phyloP scores from a whole-genome alignment of 2,888 invertebrate species.

The Autographa gamma region DNA sequence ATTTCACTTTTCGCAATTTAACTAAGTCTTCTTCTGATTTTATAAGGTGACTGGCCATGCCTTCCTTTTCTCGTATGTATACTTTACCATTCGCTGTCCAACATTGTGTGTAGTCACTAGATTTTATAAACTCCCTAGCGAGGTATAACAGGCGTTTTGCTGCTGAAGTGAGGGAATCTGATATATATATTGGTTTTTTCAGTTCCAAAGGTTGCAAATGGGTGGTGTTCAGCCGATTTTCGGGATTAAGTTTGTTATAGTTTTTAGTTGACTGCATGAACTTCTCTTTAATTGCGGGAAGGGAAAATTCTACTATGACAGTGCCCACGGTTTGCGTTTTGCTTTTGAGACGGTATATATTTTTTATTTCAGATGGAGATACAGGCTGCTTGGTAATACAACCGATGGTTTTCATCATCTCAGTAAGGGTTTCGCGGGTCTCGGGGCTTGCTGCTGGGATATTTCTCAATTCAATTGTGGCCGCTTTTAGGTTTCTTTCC shows the following conservation, averaged over 20 bases:
- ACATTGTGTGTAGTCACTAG: background rate
- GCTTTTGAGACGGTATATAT: background rate
- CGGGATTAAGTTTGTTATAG: conserved; percentile 9
- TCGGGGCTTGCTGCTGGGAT: background rate
- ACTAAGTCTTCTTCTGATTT: conserved; percentile 12
- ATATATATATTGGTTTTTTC: conserved; percentile 2
- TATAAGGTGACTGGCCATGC: conserved; percentile 17
- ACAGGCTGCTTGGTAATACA: background rate
- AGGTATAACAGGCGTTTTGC: conserved; percentile 13
- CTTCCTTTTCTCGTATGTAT: conserved; percentile 15
- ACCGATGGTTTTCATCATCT: background rate
- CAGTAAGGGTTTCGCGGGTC: background rate
- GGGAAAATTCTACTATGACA: conserved; percentile 13
- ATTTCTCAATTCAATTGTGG: conserved; percentile 2
- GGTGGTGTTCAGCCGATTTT: conserved; percentile 14
- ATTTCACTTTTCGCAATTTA: conserved; percentile 15
- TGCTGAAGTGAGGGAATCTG: conserved; percentile 3
- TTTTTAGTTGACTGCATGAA: conserved; percentile 10
- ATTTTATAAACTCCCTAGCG: conserved; percentile 6
- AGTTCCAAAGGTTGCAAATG: background rate
- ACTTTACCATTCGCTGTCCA: too few relatives aligned
- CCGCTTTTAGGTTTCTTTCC: background rate
- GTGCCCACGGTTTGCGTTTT: background rate
- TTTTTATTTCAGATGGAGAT: background rate
- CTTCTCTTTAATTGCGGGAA: conserved; percentile 6